phyloP scores from a whole-genome alignment of 2,797 vertebrate species.

The Brachyrhaphis roseni region DNA sequence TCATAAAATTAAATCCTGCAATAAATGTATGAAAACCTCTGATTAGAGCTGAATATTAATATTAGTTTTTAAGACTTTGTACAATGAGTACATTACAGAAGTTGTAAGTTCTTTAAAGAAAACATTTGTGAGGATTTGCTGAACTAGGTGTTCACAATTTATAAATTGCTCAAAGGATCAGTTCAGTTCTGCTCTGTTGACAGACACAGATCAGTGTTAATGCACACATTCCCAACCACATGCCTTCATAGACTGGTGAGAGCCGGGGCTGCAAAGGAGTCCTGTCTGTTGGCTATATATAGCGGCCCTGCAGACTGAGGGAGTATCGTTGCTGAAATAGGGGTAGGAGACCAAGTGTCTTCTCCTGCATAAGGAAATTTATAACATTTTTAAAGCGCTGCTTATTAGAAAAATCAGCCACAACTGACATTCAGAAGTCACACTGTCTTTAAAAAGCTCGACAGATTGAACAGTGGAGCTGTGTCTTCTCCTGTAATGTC shows the following conservation, averaged over 20 bases:
- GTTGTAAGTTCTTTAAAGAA: background rate
- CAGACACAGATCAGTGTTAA: slow-evolving; percentile 6
- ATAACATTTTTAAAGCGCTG: background rate
- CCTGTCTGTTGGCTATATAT: slow-evolving; percentile 61
- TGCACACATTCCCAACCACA: slow-evolving; percentile 52
- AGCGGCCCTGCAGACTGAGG: slow-evolving; percentile 51
- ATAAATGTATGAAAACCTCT: background rate
- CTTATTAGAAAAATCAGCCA: background rate
- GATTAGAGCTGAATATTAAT: background rate
- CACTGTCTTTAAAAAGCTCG: slow-evolving; percentile 9
- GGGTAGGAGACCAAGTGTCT: slow-evolving; percentile 25
- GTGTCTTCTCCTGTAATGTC: slow-evolving; percentile 2
- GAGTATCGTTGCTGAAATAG: slow-evolving; percentile 41
- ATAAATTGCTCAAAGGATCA: background rate
- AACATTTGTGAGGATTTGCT: background rate
- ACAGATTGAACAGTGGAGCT: background rate
- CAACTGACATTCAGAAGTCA: background rate
- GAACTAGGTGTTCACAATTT: background rate
- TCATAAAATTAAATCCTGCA: background rate
- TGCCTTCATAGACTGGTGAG: slow-evolving; percentile 49
- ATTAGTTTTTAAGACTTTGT: background rate
- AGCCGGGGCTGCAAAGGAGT: slow-evolving; percentile 58
- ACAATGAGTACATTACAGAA: background rate
- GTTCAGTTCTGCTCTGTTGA: background rate
- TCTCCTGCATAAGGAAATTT: slow-evolving; percentile 14